Percentiles rank a stretch among this genome's conserved stretches.
These are phyloP conservation scores for Gibbula magus DNA, from an alignment of 2,888 invertebrate genomes.

Conservation along the genomic window DNA sequence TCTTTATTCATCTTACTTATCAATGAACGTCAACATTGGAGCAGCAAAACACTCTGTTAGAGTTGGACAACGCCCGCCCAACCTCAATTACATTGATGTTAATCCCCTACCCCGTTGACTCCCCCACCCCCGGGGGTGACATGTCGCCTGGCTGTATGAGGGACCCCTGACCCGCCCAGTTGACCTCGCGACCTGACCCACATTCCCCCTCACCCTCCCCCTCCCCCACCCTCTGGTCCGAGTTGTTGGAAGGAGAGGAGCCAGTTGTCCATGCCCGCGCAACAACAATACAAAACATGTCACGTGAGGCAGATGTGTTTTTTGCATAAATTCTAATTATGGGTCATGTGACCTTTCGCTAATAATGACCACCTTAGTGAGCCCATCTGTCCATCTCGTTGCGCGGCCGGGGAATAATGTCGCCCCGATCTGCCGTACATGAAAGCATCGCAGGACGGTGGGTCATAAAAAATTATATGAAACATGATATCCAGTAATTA, in stretches of 20 bases:
- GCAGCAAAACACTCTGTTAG: neutral
- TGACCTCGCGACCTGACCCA: slow-evolving; percentile 5
- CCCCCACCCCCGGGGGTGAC: neutral
- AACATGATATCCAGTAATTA: slow-evolving; percentile 2
- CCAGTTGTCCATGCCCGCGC: neutral
- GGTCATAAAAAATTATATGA: slow-evolving; percentile 1
- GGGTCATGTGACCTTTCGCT: neutral
- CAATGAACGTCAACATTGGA: neutral
- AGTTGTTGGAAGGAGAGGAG: neutral
- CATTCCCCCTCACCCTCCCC: neutral
- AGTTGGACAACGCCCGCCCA: neutral
- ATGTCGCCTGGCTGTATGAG: neutral
- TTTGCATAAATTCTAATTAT: slow-evolving; percentile 13
- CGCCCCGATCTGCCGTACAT: neutral
- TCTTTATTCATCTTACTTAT: too few species aligned
- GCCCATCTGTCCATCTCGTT: neutral
- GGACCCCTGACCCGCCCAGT: neutral
- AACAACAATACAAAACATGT: slow-evolving; percentile 3
- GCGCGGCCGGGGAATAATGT: neutral
- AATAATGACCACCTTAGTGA: neutral
- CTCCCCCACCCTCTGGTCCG: too few species aligned
- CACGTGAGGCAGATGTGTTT: neutral
- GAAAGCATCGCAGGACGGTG: neutral
- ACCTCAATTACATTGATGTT: too few species aligned
- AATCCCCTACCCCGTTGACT: neutral